Evolutionary conservation across 2,888 invertebrate species (phyloP).

Genomic region (Habroteleia sp.): DNA sequence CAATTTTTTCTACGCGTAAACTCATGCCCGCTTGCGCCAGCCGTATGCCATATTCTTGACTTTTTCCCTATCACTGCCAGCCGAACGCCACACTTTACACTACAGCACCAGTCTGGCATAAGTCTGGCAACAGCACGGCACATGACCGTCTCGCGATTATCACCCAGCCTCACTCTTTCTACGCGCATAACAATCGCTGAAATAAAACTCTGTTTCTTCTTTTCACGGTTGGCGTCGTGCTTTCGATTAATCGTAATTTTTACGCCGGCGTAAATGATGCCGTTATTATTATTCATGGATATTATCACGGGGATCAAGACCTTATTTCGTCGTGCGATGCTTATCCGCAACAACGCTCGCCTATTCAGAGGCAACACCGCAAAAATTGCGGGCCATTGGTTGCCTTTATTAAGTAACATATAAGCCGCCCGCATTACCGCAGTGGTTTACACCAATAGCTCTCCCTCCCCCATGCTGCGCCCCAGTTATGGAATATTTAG

Average conservation of each 20-base stretch:
- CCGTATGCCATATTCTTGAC: no score
- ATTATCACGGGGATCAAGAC: constrained; percentile 54
- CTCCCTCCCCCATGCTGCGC: constrained; percentile 28
- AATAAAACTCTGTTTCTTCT: no score
- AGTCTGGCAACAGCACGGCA: no score
- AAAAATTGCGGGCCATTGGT: constrained; percentile 58
- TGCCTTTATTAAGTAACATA: constrained; percentile 66
- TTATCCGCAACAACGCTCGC: constrained; percentile 47
- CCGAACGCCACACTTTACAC: no score
- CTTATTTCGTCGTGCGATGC: constrained; percentile 47
- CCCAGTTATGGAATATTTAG: constrained; percentile 33
- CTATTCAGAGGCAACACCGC: constrained; percentile 33
- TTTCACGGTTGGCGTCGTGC: neutral
- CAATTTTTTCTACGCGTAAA: no score
- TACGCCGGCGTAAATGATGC: constrained; percentile 36
- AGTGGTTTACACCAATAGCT: constrained; percentile 63
- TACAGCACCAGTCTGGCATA: no score
- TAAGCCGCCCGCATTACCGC: constrained; percentile 66
- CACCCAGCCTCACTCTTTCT: no score
- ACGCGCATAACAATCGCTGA: no score
- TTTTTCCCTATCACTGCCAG: no score
- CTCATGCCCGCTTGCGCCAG: no score
- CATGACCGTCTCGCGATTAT: no score
- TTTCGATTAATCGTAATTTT: constrained; percentile 43
- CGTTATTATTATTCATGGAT: constrained; percentile 57